Conservation (phyloP, 1,140 invertebrate genomes). For the Aethina tumida region DNA sequence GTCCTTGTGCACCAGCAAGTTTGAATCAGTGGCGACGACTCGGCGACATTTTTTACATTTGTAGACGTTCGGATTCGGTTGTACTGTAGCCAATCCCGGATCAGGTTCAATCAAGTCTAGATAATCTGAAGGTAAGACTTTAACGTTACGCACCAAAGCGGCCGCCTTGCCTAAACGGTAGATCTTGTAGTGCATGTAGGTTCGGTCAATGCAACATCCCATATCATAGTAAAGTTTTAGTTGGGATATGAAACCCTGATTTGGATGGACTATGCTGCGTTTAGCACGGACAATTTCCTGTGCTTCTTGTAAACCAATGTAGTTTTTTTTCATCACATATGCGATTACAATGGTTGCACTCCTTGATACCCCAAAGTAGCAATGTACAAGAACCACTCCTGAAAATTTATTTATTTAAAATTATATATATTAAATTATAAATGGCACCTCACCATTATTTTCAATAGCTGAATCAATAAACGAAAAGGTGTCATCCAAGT, state of each 20-base stretch:
- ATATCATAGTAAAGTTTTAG: slow-evolving; percentile 67
- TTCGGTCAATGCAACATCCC: slow-evolving; percentile 58
- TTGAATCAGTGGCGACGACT: slow-evolving; percentile 65
- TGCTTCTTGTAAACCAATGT: slow-evolving; percentile 59
- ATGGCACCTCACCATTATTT: not conserved
- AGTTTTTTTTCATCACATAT: slow-evolving; percentile 74
- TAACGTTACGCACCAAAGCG: slow-evolving; percentile 71
- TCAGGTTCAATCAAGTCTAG: slow-evolving; percentile 68
- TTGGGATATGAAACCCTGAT: slow-evolving; percentile 58
- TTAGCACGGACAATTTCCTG: slow-evolving; percentile 40
- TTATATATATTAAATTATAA: not conserved
- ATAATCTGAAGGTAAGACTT: slow-evolving; percentile 69
- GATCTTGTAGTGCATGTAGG: slow-evolving; percentile 62
- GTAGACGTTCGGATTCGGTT: slow-evolving; percentile 72
- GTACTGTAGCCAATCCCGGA: slow-evolving; percentile 60
- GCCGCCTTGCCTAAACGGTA: slow-evolving; percentile 67
- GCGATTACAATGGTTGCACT: slow-evolving; percentile 75
- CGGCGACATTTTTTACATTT: slow-evolving; percentile 69
- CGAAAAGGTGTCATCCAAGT: slow-evolving; percentile 61
- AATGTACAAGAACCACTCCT: slow-evolving; percentile 63
- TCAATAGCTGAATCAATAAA: slow-evolving; percentile 45
- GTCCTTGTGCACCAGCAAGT: slow-evolving; percentile 58
- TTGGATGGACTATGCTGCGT: slow-evolving; percentile 23
- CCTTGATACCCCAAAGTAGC: slow-evolving; percentile 78
- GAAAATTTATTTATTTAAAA: not conserved